Evolutionary conservation across 2,888 invertebrate species (phyloP).

Genomic region (Mythimna loreyi): DNA sequence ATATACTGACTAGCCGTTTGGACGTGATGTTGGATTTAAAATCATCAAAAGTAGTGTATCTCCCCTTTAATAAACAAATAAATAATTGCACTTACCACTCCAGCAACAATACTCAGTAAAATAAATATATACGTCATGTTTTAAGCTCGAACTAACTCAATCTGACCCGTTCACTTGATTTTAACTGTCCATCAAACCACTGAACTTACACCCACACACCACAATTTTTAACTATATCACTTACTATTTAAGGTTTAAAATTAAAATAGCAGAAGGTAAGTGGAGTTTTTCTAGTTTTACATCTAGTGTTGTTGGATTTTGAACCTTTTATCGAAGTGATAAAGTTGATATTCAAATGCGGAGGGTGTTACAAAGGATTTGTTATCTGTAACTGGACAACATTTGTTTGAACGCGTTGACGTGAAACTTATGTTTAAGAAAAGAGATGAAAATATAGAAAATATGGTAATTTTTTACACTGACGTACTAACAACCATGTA

Average conservation of each 20-base stretch:
- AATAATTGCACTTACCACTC: conserved; percentile 30
- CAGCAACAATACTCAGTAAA: conserved; percentile 18
- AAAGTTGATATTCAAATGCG: not conserved
- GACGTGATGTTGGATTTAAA: too few relatives aligned
- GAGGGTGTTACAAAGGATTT: conserved; percentile 9
- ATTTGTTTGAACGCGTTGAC: conserved; percentile 10
- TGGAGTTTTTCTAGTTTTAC: conserved; percentile 23
- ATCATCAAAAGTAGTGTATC: too few relatives aligned
- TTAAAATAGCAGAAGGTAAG: not conserved
- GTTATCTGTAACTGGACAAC: conserved; percentile 17
- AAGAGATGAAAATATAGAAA: too few relatives aligned
- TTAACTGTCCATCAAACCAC: not conserved
- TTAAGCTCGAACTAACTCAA: not conserved
- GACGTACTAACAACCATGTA: too few relatives aligned
- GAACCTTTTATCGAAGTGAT: fast-evolving
- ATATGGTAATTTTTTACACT: too few relatives aligned
- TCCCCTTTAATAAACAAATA: too few relatives aligned
- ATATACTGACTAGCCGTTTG: too few relatives aligned
- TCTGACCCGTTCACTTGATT: conserved; percentile 11
- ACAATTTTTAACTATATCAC: not conserved
- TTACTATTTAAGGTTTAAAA: fast-evolving
- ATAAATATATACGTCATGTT: conserved; percentile 36
- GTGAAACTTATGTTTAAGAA: not conserved
- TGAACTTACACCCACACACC: not conserved
- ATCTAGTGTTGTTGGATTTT: not conserved